Base-by-base conservation (phyloP, 2,888 invertebrate species). In the Eurytoma adleriae region DNA sequence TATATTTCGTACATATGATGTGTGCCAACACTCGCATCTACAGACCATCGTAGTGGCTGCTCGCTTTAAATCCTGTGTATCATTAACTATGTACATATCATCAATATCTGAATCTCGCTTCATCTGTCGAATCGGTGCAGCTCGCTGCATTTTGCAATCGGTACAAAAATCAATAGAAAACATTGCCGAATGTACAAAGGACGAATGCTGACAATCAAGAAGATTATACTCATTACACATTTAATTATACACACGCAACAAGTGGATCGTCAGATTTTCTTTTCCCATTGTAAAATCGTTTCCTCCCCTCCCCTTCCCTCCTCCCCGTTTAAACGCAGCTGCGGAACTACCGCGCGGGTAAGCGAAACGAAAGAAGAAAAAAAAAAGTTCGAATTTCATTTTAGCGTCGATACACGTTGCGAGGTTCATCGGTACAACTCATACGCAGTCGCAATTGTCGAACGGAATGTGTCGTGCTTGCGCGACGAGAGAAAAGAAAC, bases 161-260 rank as follows among this genome's bases (percentile, higher is more conserved):
- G 79, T 82, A 82, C 74, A 79, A 82, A 82, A 82, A n/a, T 79
- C 70, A 82, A 40, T 82, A 79, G 71, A 82, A 79, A 82, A 82
- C 71, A 82, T 78, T 82, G 70, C 82, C 82, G 71, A 82, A 82
- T 78, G 62, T 78, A 79, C 79, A 82, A 79, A 77, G 73, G 79
- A 82, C 78, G 71, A 78, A 82, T 78, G 78, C 57, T 78, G 74
- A 79, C 78, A 78, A 82, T 80, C 24, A 62, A 76, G 66, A 64
- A 72, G 56, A 81, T 77, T 73, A 66, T 70, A 71, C 52, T 72
- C 76, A 75, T 52, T 78, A 78, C 68, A 70, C 54, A n/a, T 72
- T 75, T 72, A 75, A 81, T 75, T 67, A 74, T 81, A 71, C 70
- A 78, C 62, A 72, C 66, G 48, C 67, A 78, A 81, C 76, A 64